Base-by-base conservation (phyloP, 2,888 invertebrate genomes). In the Stictocephala bisonia region DNA sequence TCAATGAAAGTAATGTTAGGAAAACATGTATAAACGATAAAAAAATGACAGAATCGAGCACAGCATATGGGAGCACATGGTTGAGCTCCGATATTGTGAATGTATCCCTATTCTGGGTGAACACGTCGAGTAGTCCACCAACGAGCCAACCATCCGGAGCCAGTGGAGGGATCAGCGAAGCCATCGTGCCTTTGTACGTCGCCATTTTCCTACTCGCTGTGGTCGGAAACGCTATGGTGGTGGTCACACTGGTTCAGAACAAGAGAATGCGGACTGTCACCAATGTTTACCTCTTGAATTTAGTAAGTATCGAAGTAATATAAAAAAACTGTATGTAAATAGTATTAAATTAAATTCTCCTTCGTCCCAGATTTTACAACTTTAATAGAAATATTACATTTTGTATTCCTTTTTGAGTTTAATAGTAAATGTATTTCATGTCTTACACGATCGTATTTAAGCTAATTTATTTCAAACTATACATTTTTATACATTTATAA, bases 241-340 rank as follows among this genome's bases (percentile, higher is more conserved):
- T 95, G 75, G 87, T 93, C 27, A 93, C 93, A 0, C 84, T 93
- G 22, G 87, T 90, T 0, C 89, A 90, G 79, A 93, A 93, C 82
- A 89, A 90, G 78, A 85, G 92, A 75, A 93, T 93, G 93, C 85
- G 93, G 78, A 93, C 93, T 0, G 90, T 93, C 24, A 93, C 93
- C 6, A 93, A 93, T 78, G 88, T 93, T 0, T 93, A 92, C 81
- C 85, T 93, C 60, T 84, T 93, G 56, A 93, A 93, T 83, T 85
- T 93, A 87, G 90, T 90, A 80, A 88, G 89, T 86, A 73, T 40
- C 18, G 22, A 15, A 18, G n/a, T 24, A n/a, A n/a, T n/a, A n/a
- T n/a, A n/a, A n/a, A n/a, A n/a, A n/a, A n/a, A n/a, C n/a, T n/a
- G n/a, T n/a, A n/a, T n/a, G n/a, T n/a, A n/a, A n/a, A n/a, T n/a